A percentile compares a stretch with the other conserved stretches of the same genome.
Evolutionary conservation across 1,140 invertebrate genomes (phyloP).

Genomic region (Eueides isabella): DNA sequence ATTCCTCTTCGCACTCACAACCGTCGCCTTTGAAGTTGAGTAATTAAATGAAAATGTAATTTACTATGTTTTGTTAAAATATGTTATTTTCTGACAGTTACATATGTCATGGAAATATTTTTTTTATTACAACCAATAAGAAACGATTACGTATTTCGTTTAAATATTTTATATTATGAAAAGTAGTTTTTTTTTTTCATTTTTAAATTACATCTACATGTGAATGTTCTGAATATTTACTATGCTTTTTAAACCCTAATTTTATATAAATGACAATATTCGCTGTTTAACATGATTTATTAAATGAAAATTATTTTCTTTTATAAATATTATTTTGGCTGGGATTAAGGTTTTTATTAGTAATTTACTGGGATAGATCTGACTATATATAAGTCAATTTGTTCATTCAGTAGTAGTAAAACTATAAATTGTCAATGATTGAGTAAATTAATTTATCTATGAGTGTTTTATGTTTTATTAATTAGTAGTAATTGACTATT

Average conservation of each 20-base stretch:
- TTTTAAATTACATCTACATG: not conserved
- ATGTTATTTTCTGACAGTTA: not conserved
- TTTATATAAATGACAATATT: too few species aligned
- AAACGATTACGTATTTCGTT: not conserved
- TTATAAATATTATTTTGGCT: too few species aligned
- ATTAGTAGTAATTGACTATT: not conserved
- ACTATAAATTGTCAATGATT: not conserved
- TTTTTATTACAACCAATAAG: not conserved
- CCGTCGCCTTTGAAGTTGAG: too few species aligned
- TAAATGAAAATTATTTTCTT: too few species aligned
- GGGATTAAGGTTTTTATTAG: not conserved
- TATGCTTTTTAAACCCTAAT: not conserved
- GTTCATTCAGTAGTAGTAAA: not conserved
- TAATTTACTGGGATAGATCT: not conserved
- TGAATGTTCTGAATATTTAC: not conserved
- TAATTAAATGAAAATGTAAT: not conserved
- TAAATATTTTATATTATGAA: not conserved
- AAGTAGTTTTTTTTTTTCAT: not conserved
- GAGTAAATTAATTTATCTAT: not conserved
- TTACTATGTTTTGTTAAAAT: not conserved
- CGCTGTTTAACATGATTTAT: too few species aligned
- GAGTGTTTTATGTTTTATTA: not conserved
- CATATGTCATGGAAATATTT: too few species aligned
- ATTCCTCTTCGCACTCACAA: too few species aligned
- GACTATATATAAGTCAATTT: not conserved